Evolutionary conservation across 2,113 vertebrate species (phyloP), one percentile per base, ranked within the genome.

Genomic region (Larimichthys polyactis): DNA sequence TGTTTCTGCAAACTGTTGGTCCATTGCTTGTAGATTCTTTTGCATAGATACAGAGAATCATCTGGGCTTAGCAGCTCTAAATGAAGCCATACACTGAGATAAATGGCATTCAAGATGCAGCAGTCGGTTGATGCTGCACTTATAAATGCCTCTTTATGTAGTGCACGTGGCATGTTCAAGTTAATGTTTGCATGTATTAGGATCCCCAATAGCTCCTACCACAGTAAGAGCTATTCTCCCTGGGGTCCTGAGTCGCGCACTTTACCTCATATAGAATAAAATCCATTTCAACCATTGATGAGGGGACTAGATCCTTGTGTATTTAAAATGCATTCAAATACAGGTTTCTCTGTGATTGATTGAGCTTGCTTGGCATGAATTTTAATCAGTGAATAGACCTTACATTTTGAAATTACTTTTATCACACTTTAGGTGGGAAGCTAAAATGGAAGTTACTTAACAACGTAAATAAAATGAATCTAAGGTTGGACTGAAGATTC

Each of bases 201-300:
- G 69, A 78, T 62, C 66, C 65, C 67, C n/a, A 62, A 57, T 66
- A 83, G 75, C 72, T 71, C 78, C 22, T 17, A 69, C 43, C 43
- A n/a, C 7, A 12, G 44, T 17, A 49, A 49, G 0, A 65, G 70
- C 64, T 65, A 63, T 60, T 79, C 24, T 19, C 62, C 70, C 71
- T 17, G 16, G 77, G 77, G 44, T 82, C 84, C 76, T 62, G n/a
- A 69, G 54, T 9, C 11, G 17, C 65, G 82, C 24, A 52, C 36
- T 54, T 48, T 46, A 70, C 77, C 72, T 49, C 0, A 40, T 68
- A 0, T 11, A 63, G 49, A 70, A 44, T 67, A 73, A 90, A 91
- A 88, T 71, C 71, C 46, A 77, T 92, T 89, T 92, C 90, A 94
- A 87, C 84, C 88, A 67, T 16, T 51, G 36, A 54, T 43, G 19